A percentile compares a stretch with the other conserved stretches of the same genome.
Evolutionary conservation across 1,140 invertebrate species (phyloP).

Genomic region (Penaeus japonicus): DNA sequence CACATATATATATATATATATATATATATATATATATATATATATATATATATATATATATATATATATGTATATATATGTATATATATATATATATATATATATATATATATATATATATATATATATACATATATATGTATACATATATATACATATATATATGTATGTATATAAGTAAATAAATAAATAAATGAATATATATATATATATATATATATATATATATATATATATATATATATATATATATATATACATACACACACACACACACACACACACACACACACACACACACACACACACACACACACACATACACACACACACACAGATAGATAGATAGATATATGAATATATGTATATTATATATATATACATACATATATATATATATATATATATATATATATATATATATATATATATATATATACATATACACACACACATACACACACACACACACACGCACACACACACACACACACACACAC

Average conservation of each 20-base stretch:
- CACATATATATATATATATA: no score
- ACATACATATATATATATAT: conserved; percentile 6
- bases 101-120: background rate
- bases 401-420: background rate
- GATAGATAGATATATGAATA: background rate
- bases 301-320: background rate
- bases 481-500: no score
- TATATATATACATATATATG: background rate
- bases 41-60: no score
- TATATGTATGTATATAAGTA: background rate
- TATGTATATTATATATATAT: conserved; percentile 1
- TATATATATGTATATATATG: no score
- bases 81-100: no score
- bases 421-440: background rate
- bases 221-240: conserved; percentile 3
- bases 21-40: no score
- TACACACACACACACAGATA: background rate
- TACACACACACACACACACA: background rate
- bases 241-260: background rate
- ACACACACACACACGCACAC: no score
- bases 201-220: background rate
- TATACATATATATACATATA: background rate
- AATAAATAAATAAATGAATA: background rate
- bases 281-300: background rate
- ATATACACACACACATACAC: no score